phyloP scores from a whole-genome alignment of 2,888 invertebrate species.

The Leptinotarsa rubiginosa region DNA sequence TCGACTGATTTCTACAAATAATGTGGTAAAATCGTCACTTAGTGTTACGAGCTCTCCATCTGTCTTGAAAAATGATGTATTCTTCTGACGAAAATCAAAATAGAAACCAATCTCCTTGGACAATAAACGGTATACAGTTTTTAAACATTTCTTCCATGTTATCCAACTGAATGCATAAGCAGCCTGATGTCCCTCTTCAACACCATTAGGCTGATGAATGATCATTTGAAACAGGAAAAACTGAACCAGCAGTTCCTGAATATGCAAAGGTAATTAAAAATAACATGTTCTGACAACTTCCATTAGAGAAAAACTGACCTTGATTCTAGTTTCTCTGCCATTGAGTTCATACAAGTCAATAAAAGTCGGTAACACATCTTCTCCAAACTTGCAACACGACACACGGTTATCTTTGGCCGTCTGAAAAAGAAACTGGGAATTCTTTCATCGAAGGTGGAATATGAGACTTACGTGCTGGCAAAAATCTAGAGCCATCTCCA shows the following conservation, averaged over 20 bases:
- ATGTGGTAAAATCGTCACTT: conserved; percentile 51
- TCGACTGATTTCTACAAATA: conserved; percentile 63
- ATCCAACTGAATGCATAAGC: conserved; percentile 64
- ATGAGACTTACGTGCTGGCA: conserved; percentile 50
- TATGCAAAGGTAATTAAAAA: conserved; percentile 21
- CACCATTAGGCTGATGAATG: conserved; percentile 69
- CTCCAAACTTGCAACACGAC: conserved; percentile 63
- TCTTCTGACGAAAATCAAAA: conserved; percentile 47
- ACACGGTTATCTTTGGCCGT: conserved; percentile 60
- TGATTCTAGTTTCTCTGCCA: conserved; percentile 53
- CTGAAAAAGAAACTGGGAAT: conserved; percentile 50
- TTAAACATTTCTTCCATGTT: conserved; percentile 65
- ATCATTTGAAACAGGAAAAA: conserved; percentile 68
- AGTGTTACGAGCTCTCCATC: conserved; percentile 46
- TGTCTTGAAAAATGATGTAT: conserved; percentile 49
- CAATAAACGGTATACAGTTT: conserved; percentile 62
- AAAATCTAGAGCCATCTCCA: conserved; percentile 52
- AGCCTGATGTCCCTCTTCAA: conserved; percentile 54
- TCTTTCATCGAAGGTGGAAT: neutral
- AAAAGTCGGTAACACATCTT: conserved; percentile 56
- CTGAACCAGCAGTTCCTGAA: conserved; percentile 65
- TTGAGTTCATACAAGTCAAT: conserved; percentile 54
- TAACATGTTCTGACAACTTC: no score
- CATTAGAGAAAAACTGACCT: conserved; percentile 43
- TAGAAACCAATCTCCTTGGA: conserved; percentile 51